phyloP scores from a whole-genome alignment of 2,888 invertebrate genomes.

The Danaus chrysippus region DNA sequence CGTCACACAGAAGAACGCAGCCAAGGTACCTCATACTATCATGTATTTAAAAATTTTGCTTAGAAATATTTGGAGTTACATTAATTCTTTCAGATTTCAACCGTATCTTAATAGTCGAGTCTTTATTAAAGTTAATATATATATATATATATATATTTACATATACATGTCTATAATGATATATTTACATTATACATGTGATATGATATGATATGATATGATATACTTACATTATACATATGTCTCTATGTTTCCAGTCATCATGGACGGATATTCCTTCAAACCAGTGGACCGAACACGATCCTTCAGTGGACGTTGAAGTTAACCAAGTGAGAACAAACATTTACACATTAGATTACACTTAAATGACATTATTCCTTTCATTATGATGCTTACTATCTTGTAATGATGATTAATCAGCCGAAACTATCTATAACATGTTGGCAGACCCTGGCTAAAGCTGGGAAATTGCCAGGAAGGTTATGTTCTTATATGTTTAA shows the following conservation, averaged over 20 bases:
- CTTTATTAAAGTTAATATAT: no score
- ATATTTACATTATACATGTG: no score
- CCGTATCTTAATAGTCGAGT: no score
- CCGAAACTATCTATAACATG: no score
- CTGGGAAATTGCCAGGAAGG: no score
- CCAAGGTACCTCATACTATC: slow-evolving; percentile 31
- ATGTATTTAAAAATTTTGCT: background rate
- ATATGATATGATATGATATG: no score
- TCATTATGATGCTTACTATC: background rate
- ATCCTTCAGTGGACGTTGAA: slow-evolving; percentile 41
- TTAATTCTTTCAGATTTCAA: slow-evolving; percentile 7
- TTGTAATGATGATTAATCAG: no score
- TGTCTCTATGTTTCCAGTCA: slow-evolving; percentile 7
- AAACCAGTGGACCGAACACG: slow-evolving; percentile 56
- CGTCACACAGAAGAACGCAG: slow-evolving; percentile 34
- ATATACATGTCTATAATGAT: no score
- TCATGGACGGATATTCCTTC: slow-evolving; percentile 57
- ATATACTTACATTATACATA: slow-evolving; percentile 12
- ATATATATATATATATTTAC: no score
- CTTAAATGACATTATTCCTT: no score
- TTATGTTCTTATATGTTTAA: background rate
- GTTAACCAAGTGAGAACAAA: slow-evolving; percentile 17
- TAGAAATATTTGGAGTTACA: slow-evolving; percentile 21
- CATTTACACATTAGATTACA: background rate
- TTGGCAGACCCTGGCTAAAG: no score